A percentile compares a stretch with the other conserved stretches of the same genome.
Evolutionary conservation across 2,797 vertebrate genomes (phyloP).

Genomic region (Hyperoplus lanceolatus): DNA sequence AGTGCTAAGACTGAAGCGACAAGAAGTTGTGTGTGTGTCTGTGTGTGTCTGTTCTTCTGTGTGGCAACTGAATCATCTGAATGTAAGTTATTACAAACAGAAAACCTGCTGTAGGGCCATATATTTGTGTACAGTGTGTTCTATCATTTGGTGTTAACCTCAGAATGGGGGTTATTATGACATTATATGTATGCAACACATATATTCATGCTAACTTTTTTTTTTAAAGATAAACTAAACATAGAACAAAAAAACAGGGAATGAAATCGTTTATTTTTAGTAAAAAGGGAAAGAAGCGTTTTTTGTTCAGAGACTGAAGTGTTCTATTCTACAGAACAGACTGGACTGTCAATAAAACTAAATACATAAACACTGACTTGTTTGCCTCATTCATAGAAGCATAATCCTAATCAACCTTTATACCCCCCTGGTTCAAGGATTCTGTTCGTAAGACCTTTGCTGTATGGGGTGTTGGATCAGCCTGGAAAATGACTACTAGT

Average conservation of each 20-base stretch:
- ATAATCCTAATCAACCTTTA: not conserved
- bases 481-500: not conserved
- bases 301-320: constrained; percentile 74
- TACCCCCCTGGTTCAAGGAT: not conserved
- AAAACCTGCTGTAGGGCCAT: constrained; percentile 77
- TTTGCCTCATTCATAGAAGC: not conserved
- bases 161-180: constrained; percentile 74
- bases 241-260: constrained; percentile 42
- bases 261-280: constrained; percentile 55
- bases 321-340: constrained; percentile 74
- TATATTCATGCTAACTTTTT: constrained; percentile 73
- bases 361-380: constrained; percentile 33
- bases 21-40: constrained; percentile 23
- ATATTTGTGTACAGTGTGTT: constrained; percentile 69
- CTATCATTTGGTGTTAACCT: constrained; percentile 68
- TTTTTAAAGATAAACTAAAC: constrained; percentile 48
- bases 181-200: constrained; percentile 82
- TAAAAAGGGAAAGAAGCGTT: constrained; percentile 50
- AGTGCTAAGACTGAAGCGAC: constrained; percentile 34
- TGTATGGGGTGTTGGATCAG: not conserved
- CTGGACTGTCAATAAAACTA: constrained; percentile 74
- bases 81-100: constrained; percentile 85
- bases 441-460: not conserved
- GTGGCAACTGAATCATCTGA: constrained; percentile 86
- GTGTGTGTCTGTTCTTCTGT: constrained; percentile 46